Evolutionary conservation across 2,113 vertebrate species (phyloP).

Genomic region (Sminthopsis crassicaudata): DNA sequence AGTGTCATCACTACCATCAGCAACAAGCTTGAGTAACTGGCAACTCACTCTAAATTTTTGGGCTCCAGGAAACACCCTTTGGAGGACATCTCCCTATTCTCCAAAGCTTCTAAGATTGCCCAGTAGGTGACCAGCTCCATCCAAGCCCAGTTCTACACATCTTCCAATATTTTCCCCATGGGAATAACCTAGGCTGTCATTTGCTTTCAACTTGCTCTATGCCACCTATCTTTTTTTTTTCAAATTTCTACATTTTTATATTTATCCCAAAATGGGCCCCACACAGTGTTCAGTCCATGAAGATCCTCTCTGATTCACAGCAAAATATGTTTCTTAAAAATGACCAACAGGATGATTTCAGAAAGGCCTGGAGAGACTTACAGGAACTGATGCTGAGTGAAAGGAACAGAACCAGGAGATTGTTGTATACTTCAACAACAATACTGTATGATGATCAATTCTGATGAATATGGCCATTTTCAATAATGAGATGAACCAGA

Average conservation of each 20-base stretch:
- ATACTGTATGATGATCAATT: no score
- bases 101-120: not conserved
- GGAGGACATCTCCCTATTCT: not conserved
- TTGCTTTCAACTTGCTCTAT: slow-evolving; percentile 9
- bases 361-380: no score
- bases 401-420: no score
- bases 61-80: not conserved
- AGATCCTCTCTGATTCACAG: not conserved
- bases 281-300: not conserved
- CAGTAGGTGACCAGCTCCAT: not conserved
- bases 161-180: not conserved
- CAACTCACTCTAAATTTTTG: not conserved
- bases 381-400: no score
- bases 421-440: no score
- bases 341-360: no score
- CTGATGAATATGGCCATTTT: no score
- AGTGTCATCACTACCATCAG: not conserved
- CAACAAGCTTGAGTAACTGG: not conserved
- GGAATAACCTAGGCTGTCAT: not conserved
- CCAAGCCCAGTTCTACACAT: not conserved
- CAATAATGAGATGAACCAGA: no score
- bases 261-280: not conserved
- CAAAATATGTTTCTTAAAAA: not conserved
- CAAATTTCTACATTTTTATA: slow-evolving; percentile 21
- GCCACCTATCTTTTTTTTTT: not conserved